Percentiles rank a stretch among this genome's conserved stretches.
phyloP scores from a whole-genome alignment of 2,888 invertebrate species.

The Hypomecis atomaria region DNA sequence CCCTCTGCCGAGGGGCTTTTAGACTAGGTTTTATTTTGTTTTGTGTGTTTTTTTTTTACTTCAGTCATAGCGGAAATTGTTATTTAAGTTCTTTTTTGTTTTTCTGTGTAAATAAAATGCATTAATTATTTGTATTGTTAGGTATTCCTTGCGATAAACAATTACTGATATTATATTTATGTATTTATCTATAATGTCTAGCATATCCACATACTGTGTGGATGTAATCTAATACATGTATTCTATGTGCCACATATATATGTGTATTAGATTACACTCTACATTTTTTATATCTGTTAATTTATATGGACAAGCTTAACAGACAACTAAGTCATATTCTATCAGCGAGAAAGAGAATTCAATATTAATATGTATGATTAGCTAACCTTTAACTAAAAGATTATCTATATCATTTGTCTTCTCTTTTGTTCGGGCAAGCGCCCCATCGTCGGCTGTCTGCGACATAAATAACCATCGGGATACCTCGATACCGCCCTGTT shows the following conservation, averaged over 20 bases:
- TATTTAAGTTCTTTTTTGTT: no score
- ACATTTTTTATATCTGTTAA: background rate
- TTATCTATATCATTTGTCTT: slow-evolving; percentile 80
- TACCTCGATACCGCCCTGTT: slow-evolving; percentile 76
- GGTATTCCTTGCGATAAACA: slow-evolving; percentile 33
- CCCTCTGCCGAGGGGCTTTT: no score
- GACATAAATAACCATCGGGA: slow-evolving; percentile 80
- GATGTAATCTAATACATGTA: no score
- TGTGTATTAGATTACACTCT: no score
- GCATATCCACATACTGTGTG: no score
- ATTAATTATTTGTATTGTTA: background rate
- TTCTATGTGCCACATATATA: no score
- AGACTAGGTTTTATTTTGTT: no score
- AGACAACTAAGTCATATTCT: slow-evolving; percentile 15
- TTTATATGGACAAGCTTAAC: slow-evolving; percentile 1
- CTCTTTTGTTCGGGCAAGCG: slow-evolving; percentile 71
- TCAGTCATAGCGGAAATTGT: no score
- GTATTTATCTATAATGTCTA: slow-evolving; percentile 27
- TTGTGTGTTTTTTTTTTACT: no score
- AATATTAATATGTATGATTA: slow-evolving; percentile 36
- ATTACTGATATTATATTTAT: slow-evolving; percentile 31
- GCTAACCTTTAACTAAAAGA: slow-evolving; percentile 57
- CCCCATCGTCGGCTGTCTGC: slow-evolving; percentile 62
- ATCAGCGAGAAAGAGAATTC: slow-evolving; percentile 17
- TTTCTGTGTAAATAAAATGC: no score